Percentiles rank a stretch among this genome's conserved stretches.
These are phyloP conservation scores for Calyptommatus sinebrachiatus DNA, from an alignment of 2,113 vertebrate species.

Conservation along the genomic window DNA sequence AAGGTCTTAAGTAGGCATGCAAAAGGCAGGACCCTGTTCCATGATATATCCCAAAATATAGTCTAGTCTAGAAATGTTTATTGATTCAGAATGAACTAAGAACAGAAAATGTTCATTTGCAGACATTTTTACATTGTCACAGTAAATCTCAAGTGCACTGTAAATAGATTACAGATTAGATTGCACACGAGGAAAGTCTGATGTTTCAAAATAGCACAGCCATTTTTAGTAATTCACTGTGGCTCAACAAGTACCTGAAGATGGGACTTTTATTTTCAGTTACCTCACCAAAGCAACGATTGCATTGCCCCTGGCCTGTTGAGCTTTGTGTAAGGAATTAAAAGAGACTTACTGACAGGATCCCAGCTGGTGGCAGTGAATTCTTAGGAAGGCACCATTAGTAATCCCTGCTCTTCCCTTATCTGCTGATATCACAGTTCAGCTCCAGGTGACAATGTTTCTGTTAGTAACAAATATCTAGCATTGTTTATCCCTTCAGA, in stretches of 20 bases:
- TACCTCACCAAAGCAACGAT: background rate
- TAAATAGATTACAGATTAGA: background rate
- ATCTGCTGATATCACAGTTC: background rate
- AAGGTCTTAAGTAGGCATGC: too few relatives aligned
- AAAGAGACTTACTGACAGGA: background rate
- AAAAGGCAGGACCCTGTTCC: too few relatives aligned
- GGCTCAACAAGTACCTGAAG: background rate
- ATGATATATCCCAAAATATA: too few relatives aligned
- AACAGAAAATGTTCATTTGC: background rate
- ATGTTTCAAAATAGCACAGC: background rate
- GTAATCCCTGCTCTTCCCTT: background rate
- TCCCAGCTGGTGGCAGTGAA: background rate
- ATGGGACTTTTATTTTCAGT: background rate
- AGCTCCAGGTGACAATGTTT: background rate
- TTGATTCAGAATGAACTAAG: background rate
- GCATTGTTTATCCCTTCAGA: conserved; percentile 9
- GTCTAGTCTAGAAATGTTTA: background rate
- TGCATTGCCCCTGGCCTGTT: background rate
- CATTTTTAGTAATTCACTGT: background rate
- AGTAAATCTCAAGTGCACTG: background rate
- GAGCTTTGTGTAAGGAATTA: background rate
- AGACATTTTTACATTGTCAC: background rate
- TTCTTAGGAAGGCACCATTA: background rate
- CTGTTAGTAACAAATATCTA: background rate
- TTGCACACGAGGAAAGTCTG: background rate